These are phyloP conservation scores for Diarsia mendica DNA, from an alignment of 2,888 invertebrate genomes.

Conservation along the genomic window DNA sequence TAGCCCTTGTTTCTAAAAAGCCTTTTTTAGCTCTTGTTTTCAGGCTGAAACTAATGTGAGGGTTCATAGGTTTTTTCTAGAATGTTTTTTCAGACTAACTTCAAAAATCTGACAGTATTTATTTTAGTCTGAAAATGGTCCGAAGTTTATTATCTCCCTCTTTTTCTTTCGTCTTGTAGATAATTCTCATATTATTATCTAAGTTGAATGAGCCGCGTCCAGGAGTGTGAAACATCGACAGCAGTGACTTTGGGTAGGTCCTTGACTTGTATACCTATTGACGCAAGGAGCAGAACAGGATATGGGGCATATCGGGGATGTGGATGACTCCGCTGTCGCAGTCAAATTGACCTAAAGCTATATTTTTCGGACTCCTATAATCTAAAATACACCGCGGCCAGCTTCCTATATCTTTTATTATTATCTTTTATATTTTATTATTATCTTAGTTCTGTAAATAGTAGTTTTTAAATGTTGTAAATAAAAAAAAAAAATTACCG, in stretches of 20 bases:
- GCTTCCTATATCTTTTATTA: too few species aligned
- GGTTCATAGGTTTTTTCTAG: not conserved
- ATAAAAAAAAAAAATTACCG: too few species aligned
- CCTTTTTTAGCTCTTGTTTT: not conserved
- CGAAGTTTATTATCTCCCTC: not conserved
- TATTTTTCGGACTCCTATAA: not conserved
- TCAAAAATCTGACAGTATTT: not conserved
- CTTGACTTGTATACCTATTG: not conserved
- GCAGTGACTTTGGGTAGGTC: not conserved
- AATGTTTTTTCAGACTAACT: not conserved
- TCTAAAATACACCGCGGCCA: not conserved
- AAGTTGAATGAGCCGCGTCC: not conserved
- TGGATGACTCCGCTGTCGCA: not conserved
- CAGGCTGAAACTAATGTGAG: not conserved
- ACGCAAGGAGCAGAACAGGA: not conserved
- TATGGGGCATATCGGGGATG: not conserved
- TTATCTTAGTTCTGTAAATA: too few species aligned
- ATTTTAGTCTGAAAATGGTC: not conserved
- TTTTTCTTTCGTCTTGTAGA: not conserved
- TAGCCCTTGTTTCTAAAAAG: not conserved
- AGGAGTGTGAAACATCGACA: not conserved
- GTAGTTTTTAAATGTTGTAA: too few species aligned
- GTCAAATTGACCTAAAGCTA: not conserved
- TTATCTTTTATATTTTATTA: too few species aligned
- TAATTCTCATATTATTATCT: not conserved